phyloP scores from a whole-genome alignment of 2,888 invertebrate species.

The Anodontia alba region DNA sequence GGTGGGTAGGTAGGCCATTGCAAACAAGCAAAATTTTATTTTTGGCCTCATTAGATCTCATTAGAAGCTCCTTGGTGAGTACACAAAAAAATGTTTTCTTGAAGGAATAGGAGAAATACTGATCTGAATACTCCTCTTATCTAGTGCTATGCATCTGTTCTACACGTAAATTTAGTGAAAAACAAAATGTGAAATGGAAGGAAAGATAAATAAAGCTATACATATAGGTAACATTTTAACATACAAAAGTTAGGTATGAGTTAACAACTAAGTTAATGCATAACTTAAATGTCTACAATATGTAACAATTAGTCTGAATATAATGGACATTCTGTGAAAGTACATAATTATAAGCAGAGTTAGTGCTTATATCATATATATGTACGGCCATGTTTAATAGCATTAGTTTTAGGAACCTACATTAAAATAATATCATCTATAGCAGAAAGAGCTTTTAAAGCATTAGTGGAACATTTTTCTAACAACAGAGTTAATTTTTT shows the following conservation, averaged over 20 bases:
- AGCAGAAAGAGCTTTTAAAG: slow-evolving; percentile 12
- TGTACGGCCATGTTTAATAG: neutral
- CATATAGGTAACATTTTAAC: neutral
- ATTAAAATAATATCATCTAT: slow-evolving; percentile 3
- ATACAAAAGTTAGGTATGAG: slow-evolving; percentile 1
- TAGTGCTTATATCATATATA: neutral
- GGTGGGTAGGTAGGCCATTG: too few species aligned
- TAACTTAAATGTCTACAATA: slow-evolving; percentile 17
- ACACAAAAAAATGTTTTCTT: too few species aligned
- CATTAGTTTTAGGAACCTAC: slow-evolving; percentile 12
- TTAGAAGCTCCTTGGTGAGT: too few species aligned
- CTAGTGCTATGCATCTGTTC: too few species aligned
- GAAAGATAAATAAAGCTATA: neutral
- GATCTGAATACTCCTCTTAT: too few species aligned
- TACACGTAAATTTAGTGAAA: neutral
- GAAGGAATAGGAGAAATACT: too few species aligned
- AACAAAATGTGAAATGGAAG: neutral
- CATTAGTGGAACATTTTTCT: slow-evolving; percentile 19
- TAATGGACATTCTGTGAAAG: slow-evolving; percentile 13
- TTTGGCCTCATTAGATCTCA: too few species aligned
- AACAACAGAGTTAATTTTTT: slow-evolving; percentile 4
- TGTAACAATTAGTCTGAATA: slow-evolving; percentile 12
- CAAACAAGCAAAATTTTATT: too few species aligned
- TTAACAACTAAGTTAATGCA: slow-evolving; percentile 2
- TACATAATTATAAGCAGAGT: neutral